phyloP scores from a whole-genome alignment of 2,888 invertebrate species.

The Oxystoma pomonae region DNA sequence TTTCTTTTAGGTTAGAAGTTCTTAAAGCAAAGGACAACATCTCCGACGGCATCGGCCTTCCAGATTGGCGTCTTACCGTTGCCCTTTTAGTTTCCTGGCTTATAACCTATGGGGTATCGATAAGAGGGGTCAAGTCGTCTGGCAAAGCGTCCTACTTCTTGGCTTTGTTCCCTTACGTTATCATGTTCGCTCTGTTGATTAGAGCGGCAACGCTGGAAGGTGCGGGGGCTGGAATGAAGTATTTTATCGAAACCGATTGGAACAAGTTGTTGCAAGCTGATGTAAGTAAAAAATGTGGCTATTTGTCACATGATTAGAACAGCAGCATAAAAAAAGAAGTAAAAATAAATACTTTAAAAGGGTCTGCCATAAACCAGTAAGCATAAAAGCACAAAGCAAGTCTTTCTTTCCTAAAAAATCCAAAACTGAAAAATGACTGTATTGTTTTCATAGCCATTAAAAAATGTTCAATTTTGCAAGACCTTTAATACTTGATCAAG shows the following conservation, averaged over 20 bases:
- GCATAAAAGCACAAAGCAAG: too few relatives aligned
- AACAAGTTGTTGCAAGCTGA: conserved; percentile 63
- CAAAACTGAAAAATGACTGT: too few relatives aligned
- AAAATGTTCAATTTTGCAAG: too few relatives aligned
- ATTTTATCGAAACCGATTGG: conserved; percentile 79
- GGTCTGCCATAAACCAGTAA: too few relatives aligned
- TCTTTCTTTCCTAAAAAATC: too few relatives aligned
- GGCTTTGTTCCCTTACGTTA: conserved; percentile 80
- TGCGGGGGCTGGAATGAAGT: conserved; percentile 68
- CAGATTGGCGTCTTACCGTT: conserved; percentile 65
- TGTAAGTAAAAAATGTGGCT: too few relatives aligned
- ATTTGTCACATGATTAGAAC: too few relatives aligned
- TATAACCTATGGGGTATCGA: conserved; percentile 63
- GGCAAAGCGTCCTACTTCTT: conserved; percentile 85
- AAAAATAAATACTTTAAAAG: too few relatives aligned
- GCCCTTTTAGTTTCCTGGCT: conserved; percentile 66
- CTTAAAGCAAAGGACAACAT: conserved; percentile 50
- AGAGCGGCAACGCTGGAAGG: conserved; percentile 64
- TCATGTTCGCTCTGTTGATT: conserved; percentile 70
- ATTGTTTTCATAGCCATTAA: too few relatives aligned
- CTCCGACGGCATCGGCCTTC: conserved; percentile 49
- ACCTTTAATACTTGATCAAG: too few relatives aligned
- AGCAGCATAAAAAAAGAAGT: too few relatives aligned
- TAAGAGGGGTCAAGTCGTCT: conserved; percentile 71
- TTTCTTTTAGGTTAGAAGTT: conserved; percentile 50